Conservation (phyloP, 2,113 vertebrate genomes). For the Aldabrachelys gigantea region DNA sequence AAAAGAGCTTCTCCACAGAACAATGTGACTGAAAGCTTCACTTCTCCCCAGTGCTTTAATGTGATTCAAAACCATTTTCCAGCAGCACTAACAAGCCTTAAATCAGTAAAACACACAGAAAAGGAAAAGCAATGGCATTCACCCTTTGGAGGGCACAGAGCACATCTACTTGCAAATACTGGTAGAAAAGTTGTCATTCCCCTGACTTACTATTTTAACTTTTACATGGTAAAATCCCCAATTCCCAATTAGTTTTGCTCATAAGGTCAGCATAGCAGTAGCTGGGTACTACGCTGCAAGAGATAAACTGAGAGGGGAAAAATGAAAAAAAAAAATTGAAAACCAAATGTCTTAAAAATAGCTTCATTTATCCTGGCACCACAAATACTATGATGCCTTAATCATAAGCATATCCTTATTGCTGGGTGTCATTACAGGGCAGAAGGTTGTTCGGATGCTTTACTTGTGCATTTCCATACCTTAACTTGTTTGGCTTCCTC, state of each 20-base stretch:
- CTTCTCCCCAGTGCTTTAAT: not conserved
- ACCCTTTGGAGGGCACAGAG: not conserved
- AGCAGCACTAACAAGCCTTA: not conserved
- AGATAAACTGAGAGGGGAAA: not conserved
- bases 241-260: not conserved
- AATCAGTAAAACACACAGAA: accelerated
- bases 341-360: not conserved
- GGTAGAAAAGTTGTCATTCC: not conserved
- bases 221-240: not conserved
- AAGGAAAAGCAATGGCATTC: not conserved
- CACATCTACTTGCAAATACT: not conserved
- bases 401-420: not conserved
- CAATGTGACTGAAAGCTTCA: not conserved
- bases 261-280: not conserved
- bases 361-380: not conserved
- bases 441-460: not conserved
- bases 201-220: not conserved
- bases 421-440: not conserved
- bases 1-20: not conserved
- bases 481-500: not conserved
- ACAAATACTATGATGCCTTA: not conserved
- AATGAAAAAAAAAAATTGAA: slow-evolving; percentile 16
- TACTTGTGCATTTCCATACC: not conserved
- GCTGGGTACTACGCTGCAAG: slow-evolving; percentile 6
- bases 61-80: not conserved